A percentile compares a stretch with the other conserved stretches of the same genome.
These are phyloP conservation scores for Gopherus flavomarginatus DNA, from an alignment of 2,113 vertebrate species.

Conservation along the genomic window DNA sequence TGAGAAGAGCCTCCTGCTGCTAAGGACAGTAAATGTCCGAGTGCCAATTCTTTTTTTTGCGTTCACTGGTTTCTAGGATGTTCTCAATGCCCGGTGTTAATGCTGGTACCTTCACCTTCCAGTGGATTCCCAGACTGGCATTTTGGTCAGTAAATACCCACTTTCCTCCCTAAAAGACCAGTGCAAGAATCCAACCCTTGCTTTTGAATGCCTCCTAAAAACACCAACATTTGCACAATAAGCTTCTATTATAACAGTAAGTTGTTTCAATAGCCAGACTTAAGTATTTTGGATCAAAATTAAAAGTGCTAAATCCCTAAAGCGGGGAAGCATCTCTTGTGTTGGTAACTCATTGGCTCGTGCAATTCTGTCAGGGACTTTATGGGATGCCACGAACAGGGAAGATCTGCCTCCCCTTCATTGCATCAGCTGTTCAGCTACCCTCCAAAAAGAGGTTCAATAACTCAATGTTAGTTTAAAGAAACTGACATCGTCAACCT, in stretches of 20 bases:
- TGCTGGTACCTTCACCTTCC: neutral
- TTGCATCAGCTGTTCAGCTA: neutral
- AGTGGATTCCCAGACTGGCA: no score
- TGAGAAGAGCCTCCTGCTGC: neutral
- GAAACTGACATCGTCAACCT: rapidly evolving
- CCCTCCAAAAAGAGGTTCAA: neutral
- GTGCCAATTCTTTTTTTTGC: neutral
- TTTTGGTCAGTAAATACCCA: no score
- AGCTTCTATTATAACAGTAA: neutral
- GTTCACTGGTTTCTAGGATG: neutral
- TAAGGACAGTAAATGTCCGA: neutral
- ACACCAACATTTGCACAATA: neutral
- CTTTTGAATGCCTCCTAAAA: neutral
- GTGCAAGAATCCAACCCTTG: neutral
- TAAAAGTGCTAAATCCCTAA: neutral
- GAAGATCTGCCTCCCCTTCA: neutral
- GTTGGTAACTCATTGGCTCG: neutral
- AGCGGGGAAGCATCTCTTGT: neutral
- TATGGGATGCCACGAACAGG: rapidly evolving
- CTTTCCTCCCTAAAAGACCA: no score
- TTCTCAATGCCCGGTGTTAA: no score
- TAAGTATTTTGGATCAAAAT: neutral
- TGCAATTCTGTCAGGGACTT: neutral
- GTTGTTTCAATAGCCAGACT: no score
- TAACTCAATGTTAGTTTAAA: neutral